Conservation (phyloP, 2,888 invertebrate species). For the Erebia epiphron region DNA sequence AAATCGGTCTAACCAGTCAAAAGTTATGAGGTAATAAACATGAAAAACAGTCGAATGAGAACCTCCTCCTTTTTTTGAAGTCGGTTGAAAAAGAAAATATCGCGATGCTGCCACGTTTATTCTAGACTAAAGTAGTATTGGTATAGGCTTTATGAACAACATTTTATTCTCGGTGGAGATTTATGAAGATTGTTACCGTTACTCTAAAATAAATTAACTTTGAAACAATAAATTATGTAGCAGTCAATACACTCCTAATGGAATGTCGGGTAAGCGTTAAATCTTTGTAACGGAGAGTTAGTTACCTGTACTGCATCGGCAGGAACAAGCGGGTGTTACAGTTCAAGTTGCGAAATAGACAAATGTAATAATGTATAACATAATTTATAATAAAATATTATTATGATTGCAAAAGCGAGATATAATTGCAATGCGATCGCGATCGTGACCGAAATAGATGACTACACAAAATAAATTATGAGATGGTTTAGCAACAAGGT, state of each 20-base stretch:
- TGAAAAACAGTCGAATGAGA: no score
- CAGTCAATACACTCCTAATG: conserved; percentile 30
- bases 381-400: neutral
- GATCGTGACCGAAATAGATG: no score
- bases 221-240: conserved; percentile 33
- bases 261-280: conserved; percentile 33
- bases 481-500: no score
- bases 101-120: no score
- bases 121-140: neutral
- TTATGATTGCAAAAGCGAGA: neutral
- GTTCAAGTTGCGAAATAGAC: conserved; percentile 12
- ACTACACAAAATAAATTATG: no score
- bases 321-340: conserved; percentile 23
- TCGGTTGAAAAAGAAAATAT: no score
- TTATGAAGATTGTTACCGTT: conserved; percentile 32
- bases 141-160: conserved; percentile 7
- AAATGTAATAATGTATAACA: conserved; percentile 7
- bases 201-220: conserved; percentile 30
- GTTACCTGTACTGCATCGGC: conserved; percentile 27
- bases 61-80: no score
- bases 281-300: conserved; percentile 27
- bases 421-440: neutral
- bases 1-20: no score
- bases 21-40: no score
- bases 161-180: conserved; percentile 22